Conservation (phyloP, 2,113 vertebrate species). For the Takifugu flavidus region DNA sequence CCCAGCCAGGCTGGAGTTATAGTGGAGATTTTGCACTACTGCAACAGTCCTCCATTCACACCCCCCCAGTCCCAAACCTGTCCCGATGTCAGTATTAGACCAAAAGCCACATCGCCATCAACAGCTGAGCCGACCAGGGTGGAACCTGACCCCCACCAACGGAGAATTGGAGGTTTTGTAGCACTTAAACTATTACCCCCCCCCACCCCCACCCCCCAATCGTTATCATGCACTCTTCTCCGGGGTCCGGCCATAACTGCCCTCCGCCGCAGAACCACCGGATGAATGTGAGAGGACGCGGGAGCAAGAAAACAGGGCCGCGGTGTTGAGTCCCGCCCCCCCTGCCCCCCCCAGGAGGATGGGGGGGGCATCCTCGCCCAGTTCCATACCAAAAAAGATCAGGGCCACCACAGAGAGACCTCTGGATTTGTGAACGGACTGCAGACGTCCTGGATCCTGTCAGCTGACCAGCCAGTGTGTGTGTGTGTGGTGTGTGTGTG, state of each 20-base stretch:
- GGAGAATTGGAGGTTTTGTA: constrained; percentile 4
- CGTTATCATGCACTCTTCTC: background rate
- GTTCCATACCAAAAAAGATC: constrained; percentile 46
- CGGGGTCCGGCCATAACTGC: constrained; percentile 15
- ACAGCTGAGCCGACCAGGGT: background rate
- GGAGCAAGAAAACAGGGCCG: constrained; percentile 35
- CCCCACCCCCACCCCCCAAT: constrained; percentile 2
- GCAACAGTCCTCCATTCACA: constrained; percentile 25
- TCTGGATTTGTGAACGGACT: constrained; percentile 57
- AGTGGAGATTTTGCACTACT: constrained; percentile 61
- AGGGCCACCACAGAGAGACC: constrained; percentile 24
- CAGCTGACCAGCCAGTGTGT: no score
- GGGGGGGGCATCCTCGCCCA: constrained; percentile 16
- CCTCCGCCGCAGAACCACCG: constrained; percentile 43
- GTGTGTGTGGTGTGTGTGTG: background rate
- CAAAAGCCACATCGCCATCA: constrained; percentile 17
- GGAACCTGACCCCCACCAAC: constrained; percentile 5
- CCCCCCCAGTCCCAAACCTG: constrained; percentile 49
- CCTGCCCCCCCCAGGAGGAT: constrained; percentile 7
- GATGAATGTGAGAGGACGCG: constrained; percentile 69
- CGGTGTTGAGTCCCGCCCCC: constrained; percentile 31
- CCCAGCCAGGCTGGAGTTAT: constrained; percentile 47
- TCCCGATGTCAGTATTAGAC: constrained; percentile 59
- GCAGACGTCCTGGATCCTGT: constrained; percentile 7
- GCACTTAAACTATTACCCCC: constrained; percentile 22